Conservation (phyloP, 2,888 invertebrate genomes). For the Acrocera orbiculus region DNA sequence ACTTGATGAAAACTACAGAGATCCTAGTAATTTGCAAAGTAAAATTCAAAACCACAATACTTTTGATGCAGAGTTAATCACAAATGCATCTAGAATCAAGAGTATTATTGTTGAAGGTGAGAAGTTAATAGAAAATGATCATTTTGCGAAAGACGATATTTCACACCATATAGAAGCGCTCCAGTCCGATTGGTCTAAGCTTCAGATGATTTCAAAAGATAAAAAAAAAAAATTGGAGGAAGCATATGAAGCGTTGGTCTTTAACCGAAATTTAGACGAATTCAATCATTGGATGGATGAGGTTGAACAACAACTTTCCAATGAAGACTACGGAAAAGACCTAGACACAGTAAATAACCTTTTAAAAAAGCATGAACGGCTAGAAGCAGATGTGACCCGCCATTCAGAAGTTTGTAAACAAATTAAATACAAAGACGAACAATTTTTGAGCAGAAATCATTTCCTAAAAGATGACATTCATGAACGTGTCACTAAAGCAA, state of each 20-base stretch:
- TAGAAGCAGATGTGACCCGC: conserved; percentile 74
- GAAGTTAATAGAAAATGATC: conserved; percentile 54
- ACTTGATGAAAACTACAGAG: conserved; percentile 81
- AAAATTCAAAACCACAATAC: conserved; percentile 93
- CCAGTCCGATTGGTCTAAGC: conserved; percentile 70
- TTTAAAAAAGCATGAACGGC: conserved; percentile 55
- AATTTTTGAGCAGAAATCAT: conserved; percentile 62
- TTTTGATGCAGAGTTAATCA: conserved; percentile 85
- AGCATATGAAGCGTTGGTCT: conserved; percentile 78
- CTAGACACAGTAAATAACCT: conserved; percentile 70
- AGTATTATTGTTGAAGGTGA: conserved; percentile 68
- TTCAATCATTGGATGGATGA: conserved; percentile 89
- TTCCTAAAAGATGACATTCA: conserved; percentile 81
- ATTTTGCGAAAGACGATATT: conserved; percentile 79
- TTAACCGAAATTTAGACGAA: conserved; percentile 78
- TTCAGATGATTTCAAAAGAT: conserved; percentile 63
- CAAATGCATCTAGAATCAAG: conserved; percentile 73
- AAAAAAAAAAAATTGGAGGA: conserved; percentile 75
- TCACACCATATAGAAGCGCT: conserved; percentile 64
- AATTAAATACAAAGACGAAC: conserved; percentile 60
- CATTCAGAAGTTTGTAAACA: conserved; percentile 69
- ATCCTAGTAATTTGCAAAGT: conserved; percentile 89
- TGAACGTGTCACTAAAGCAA: conserved; percentile 46
- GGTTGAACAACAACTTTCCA: conserved; percentile 48
- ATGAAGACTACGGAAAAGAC: conserved; percentile 55